Percentiles rank a stretch among this genome's conserved stretches.
Conservation (phyloP, 1,140 invertebrate species). For the Temnothorax longispinosus region DNA sequence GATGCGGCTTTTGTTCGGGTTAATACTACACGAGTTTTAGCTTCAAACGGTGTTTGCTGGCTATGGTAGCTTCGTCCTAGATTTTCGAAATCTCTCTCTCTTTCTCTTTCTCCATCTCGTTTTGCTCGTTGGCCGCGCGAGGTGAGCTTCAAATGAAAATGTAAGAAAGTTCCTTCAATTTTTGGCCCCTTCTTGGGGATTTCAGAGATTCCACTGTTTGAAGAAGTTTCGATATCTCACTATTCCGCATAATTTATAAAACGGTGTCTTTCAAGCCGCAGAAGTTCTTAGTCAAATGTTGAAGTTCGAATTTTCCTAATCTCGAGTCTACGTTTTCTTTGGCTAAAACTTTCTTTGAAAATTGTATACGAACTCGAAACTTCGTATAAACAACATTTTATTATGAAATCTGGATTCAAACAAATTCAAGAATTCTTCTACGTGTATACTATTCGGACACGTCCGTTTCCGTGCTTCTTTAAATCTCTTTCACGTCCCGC, state of each 20-base stretch:
- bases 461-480: background rate
- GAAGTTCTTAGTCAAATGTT: slow-evolving; percentile 33
- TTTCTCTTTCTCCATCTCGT: background rate
- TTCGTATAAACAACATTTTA: background rate
- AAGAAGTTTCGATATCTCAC: slow-evolving; percentile 24
- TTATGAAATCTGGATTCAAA: background rate
- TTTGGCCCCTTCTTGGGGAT: background rate
- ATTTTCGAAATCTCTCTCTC: slow-evolving; percentile 3
- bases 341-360: slow-evolving; percentile 12
- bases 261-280: background rate
- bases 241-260: slow-evolving; percentile 33
- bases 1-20: slow-evolving; percentile 8
- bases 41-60: slow-evolving; percentile 1
- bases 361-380: background rate
- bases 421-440: background rate
- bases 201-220: background rate
- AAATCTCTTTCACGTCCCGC: background rate
- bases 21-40: background rate
- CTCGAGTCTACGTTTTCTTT: background rate
- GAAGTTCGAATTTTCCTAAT: background rate
- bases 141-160: slow-evolving; percentile 21
- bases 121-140: background rate
- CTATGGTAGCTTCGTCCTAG: background rate
- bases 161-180: slow-evolving; percentile 34
- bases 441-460: background rate